phyloP scores from a whole-genome alignment of 2,888 invertebrate genomes.

The Electrophaes corylata region DNA sequence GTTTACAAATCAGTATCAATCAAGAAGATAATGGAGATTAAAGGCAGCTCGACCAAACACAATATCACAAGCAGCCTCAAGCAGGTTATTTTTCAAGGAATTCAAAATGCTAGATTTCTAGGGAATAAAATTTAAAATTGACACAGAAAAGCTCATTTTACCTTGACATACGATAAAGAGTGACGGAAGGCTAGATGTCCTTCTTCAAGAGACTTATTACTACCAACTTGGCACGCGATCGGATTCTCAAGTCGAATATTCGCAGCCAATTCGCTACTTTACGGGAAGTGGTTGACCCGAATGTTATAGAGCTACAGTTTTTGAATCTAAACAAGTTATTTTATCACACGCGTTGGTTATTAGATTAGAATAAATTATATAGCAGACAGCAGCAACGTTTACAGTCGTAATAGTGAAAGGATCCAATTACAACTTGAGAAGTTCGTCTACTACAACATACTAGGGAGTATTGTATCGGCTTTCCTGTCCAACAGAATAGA shows the following conservation, averaged over 20 bases:
- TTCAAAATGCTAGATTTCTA: no score
- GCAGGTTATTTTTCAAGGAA: neutral
- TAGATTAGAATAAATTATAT: neutral
- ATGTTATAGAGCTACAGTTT: no score
- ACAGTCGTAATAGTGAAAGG: slow-evolving; percentile 2
- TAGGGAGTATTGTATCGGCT: neutral
- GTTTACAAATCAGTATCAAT: neutral
- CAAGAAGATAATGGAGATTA: neutral
- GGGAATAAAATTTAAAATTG: neutral
- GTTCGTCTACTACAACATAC: neutral
- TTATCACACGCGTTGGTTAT: no score
- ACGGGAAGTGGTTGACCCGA: slow-evolving; percentile 24
- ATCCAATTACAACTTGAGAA: slow-evolving; percentile 11
- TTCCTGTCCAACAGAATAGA: slow-evolving; percentile 1
- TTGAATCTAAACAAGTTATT: no score
- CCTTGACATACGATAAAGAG: neutral
- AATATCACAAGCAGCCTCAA: neutral
- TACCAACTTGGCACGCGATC: slow-evolving; percentile 33
- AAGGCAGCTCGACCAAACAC: neutral
- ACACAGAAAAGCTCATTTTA: neutral
- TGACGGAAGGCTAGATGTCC: neutral
- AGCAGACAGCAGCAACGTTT: neutral
- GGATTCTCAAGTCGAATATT: slow-evolving; percentile 28
- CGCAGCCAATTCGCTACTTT: slow-evolving; percentile 20
- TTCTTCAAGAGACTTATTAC: slow-evolving; percentile 33